Base-by-base conservation (phyloP, 2,113 vertebrate genomes). In the Salvelinus fontinalis region DNA sequence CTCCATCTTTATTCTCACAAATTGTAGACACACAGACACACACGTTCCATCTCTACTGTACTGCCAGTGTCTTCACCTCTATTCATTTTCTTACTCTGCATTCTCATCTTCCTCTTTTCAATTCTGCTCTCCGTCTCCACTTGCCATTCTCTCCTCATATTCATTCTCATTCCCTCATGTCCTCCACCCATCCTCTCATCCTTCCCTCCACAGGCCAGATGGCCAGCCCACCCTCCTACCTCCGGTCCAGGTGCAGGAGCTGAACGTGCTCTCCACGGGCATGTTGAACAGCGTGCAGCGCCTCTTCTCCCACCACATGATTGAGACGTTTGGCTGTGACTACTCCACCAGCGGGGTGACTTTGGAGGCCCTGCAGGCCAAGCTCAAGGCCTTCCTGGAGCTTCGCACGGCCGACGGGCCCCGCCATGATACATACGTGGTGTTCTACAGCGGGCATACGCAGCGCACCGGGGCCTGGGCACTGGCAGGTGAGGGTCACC, bases 251-350 rank as follows among this genome's bases (percentile, higher is more conserved):
- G 95, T 95, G 0, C 95, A 97, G 60, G 94, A 96, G 88, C 84
- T 98, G 85, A 99, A 98, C 87, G 87, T 96, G 81, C 95, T 97
- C 69, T 96, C 97, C 27, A 99, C 97, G 0, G 93, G 93, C 27
- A 98, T 97, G 93, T 94, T 99, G 62, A 99, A 96, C 78, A 93
- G 93, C 54, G 92, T 99, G 81, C 98, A 99, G 90, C 94, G 96
- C 64, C 97, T 99, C 86, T 99, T 99, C 93, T 95, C 97, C 0
- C 96, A 96, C 91, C 97, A 99, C 88, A 96, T 99, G 95, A 94
- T 99, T 84, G 96, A 99, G 86, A 96, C 94, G 0, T 98, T 96
- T 0, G 95, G 97, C 74, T 99, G 98, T 80, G 98, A 99, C 91
- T 99, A 99, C 89, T 98, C 97, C 68, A 97, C 98, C 27, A 96